These are phyloP conservation scores for Drosophila cardini DNA, from an alignment of 1,140 invertebrate genomes.

Conservation along the genomic window DNA sequence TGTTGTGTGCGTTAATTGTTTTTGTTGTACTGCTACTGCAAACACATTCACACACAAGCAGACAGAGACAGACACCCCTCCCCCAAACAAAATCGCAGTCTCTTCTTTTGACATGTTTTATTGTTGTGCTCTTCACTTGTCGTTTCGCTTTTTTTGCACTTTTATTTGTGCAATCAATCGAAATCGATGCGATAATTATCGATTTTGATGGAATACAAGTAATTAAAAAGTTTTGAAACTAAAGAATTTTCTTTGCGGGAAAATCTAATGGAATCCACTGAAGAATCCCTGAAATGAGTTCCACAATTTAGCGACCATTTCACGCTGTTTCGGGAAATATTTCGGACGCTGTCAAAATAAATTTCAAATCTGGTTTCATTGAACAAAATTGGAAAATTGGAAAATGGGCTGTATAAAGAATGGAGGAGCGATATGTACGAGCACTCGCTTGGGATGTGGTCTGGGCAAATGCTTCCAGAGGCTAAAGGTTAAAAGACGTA, in stretches of 20 bases:
- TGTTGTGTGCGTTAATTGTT: slow-evolving; percentile 58
- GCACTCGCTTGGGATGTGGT: not conserved
- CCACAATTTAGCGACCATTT: no score
- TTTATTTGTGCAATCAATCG: slow-evolving; percentile 16
- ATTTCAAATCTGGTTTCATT: slow-evolving; percentile 8
- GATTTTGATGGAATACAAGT: not conserved
- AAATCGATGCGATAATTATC: slow-evolving; percentile 15
- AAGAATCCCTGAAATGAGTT: no score
- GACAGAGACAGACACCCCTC: slow-evolving; percentile 14
- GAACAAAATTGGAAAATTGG: slow-evolving; percentile 18
- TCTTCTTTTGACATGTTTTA: slow-evolving; percentile 56
- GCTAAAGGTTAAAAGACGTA: not conserved
- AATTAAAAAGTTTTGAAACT: not conserved
- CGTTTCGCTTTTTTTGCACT: slow-evolving; percentile 23
- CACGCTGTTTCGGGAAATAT: no score
- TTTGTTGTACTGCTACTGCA: slow-evolving; percentile 42
- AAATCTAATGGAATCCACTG: no score
- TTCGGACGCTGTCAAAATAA: not conserved
- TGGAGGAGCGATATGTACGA: not conserved
- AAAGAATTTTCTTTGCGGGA: no score
- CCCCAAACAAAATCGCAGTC: slow-evolving; percentile 11
- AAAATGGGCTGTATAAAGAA: slow-evolving; percentile 6
- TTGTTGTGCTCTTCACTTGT: slow-evolving; percentile 46
- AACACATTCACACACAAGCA: slow-evolving; percentile 29
- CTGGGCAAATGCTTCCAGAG: slow-evolving; percentile 12